phyloP scores from a whole-genome alignment of 2,113 vertebrate species.

The Bambusicola thoracicus region DNA sequence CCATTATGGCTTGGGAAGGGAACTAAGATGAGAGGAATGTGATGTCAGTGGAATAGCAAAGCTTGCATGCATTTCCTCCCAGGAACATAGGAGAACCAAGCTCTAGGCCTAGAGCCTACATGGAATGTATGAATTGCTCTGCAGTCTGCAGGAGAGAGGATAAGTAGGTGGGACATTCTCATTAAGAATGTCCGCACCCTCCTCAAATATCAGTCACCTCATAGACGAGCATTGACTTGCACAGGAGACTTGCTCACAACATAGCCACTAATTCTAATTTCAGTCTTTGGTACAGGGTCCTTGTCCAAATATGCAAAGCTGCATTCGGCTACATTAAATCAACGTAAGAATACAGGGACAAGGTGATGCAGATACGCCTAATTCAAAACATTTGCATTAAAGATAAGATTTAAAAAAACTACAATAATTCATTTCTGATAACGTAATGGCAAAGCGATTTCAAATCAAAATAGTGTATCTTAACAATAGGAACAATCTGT shows the following conservation, averaged over 20 bases:
- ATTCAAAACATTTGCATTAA: not conserved
- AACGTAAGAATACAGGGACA: not conserved
- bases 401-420: not conserved
- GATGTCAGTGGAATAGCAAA: not conserved
- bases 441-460: not conserved
- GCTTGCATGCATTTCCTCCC: not conserved
- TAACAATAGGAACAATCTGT: not conserved
- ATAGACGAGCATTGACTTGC: not conserved
- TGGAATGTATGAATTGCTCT: not conserved
- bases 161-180: not conserved
- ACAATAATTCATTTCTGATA: not conserved
- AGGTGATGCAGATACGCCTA: not conserved
- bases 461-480: not conserved
- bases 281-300: not conserved
- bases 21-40: not conserved
- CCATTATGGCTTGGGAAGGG: not conserved
- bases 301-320: not conserved
- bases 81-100: not conserved
- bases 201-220: not conserved
- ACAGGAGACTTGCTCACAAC: not conserved
- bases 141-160: not conserved
- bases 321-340: not conserved
- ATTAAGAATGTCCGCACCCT: not conserved
- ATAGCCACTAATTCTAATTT: not conserved
- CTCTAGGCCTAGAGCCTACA: not conserved